A percentile compares a stretch with the other conserved stretches of the same genome.
These are phyloP conservation scores for Anarhynchus alexandrinus DNA, from an alignment of 2,113 vertebrate genomes.

Conservation along the genomic window DNA sequence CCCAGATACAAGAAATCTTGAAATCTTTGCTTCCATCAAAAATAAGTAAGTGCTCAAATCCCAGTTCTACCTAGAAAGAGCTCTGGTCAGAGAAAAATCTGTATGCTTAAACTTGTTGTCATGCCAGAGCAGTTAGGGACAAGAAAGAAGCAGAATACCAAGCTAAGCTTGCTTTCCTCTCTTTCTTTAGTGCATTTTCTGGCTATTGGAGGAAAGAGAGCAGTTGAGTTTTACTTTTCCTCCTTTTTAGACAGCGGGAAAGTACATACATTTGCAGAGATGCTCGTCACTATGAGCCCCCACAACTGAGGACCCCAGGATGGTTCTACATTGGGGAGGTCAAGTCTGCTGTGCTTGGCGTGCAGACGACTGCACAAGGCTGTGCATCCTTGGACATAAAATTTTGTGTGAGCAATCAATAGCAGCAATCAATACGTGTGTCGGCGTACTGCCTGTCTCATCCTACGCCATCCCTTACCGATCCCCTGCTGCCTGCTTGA, in stretches of 20 bases:
- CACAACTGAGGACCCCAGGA: not conserved
- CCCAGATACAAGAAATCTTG: not conserved
- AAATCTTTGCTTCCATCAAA: not conserved
- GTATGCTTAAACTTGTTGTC: not conserved
- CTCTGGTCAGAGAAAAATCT: not conserved
- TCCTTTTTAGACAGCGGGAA: not conserved
- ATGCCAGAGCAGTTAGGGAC: not conserved
- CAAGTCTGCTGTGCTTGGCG: not conserved
- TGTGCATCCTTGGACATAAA: not conserved
- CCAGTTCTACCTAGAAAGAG: not conserved
- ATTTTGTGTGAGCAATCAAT: not conserved
- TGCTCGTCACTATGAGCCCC: not conserved
- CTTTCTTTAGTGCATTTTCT: not conserved
- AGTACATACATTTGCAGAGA: not conserved
- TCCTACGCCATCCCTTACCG: fast-evolving
- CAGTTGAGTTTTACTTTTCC: not conserved
- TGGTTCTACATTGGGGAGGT: fast-evolving
- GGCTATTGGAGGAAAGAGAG: not conserved
- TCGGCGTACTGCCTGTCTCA: not conserved
- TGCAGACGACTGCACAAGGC: not conserved
- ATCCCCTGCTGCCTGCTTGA: not conserved
- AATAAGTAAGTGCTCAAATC: not conserved
- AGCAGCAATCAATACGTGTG: not conserved
- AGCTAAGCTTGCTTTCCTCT: not conserved
- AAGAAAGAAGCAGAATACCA: not conserved